These are phyloP conservation scores for Potamarius usumacintae DNA, from an alignment of 2,113 vertebrate species.

Conservation along the genomic window DNA sequence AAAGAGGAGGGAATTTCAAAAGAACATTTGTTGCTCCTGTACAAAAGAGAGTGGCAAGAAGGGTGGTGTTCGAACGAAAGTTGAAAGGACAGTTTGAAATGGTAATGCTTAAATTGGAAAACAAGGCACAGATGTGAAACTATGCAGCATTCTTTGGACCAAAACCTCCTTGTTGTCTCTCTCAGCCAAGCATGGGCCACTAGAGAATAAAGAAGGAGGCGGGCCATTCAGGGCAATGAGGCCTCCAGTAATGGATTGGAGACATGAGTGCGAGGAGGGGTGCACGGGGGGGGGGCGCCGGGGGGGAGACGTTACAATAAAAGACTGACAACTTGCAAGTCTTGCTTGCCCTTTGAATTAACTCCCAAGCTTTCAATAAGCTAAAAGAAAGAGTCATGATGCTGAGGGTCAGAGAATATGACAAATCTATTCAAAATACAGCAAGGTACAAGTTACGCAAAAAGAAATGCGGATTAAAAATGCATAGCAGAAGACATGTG, in stretches of 20 bases:
- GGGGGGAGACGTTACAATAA: slow-evolving; percentile 67
- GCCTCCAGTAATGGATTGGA: slow-evolving; percentile 62
- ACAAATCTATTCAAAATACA: slow-evolving; percentile 60
- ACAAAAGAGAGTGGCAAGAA: slow-evolving; percentile 60
- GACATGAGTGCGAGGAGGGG: slow-evolving; percentile 48
- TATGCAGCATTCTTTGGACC: slow-evolving; percentile 69
- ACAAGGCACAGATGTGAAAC: slow-evolving; percentile 80
- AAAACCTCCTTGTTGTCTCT: slow-evolving; percentile 70
- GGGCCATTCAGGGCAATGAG: slow-evolving; percentile 66
- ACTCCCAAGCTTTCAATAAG: slow-evolving; percentile 72
- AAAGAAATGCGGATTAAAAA: not conserved
- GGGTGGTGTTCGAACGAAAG: slow-evolving; percentile 62
- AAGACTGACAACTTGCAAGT: slow-evolving; percentile 79
- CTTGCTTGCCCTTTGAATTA: slow-evolving; percentile 81
- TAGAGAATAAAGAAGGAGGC: slow-evolving; percentile 72
- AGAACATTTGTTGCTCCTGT: slow-evolving; percentile 44
- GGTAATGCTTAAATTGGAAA: slow-evolving; percentile 67
- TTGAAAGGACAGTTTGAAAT: slow-evolving; percentile 74
- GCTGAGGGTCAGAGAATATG: slow-evolving; percentile 73
- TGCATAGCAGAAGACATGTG: not conserved
- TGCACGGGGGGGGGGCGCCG: slow-evolving; percentile 32
- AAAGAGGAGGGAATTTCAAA: slow-evolving; percentile 41
- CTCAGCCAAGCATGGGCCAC: slow-evolving; percentile 65
- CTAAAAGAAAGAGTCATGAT: slow-evolving; percentile 70
- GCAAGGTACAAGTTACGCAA: not conserved